Evolutionary conservation across 2,888 invertebrate species (phyloP).

Genomic region (Encarsia formosa): DNA sequence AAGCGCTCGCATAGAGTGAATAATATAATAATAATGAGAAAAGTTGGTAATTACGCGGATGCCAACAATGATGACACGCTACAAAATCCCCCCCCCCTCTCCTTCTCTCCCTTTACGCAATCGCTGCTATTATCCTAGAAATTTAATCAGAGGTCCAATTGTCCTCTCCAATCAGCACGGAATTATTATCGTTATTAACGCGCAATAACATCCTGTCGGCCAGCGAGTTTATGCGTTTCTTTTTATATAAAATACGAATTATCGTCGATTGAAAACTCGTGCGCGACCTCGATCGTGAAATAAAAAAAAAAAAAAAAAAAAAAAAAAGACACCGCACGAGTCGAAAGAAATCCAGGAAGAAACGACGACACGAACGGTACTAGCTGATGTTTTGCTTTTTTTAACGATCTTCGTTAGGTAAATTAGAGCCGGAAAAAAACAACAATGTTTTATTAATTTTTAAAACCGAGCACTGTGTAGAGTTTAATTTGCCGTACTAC

Average conservation of each 20-base stretch:
- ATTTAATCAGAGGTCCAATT: conserved; percentile 23
- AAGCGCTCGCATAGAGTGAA: too few relatives aligned
- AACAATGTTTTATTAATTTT: background rate
- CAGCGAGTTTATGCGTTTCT: too few relatives aligned
- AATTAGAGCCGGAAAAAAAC: conserved; percentile 10
- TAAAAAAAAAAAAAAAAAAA: conserved; percentile 1
- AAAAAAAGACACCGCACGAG: too few relatives aligned
- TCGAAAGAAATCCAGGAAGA: background rate
- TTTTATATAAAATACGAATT: background rate
- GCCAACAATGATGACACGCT: background rate
- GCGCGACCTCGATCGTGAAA: conserved; percentile 6
- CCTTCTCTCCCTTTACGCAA: conserved; percentile 17
- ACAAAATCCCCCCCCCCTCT: background rate
- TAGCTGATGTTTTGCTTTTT: too few relatives aligned
- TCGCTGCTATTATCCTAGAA: conserved; percentile 26
- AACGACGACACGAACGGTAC: too few relatives aligned
- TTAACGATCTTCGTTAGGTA: conserved; percentile 22
- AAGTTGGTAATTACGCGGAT: conserved; percentile 15
- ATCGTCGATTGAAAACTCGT: conserved; percentile 1
- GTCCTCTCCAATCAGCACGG: conserved; percentile 19
- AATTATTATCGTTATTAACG: conserved; percentile 15
- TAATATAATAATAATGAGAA: conserved; percentile 13
- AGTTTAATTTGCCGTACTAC: too few relatives aligned
- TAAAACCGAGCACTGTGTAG: too few relatives aligned
- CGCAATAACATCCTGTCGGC: too few relatives aligned